Percentiles rank a stretch among this genome's conserved stretches.
Conservation (phyloP, 1,140 invertebrate species). For the Solenopsis invicta region DNA sequence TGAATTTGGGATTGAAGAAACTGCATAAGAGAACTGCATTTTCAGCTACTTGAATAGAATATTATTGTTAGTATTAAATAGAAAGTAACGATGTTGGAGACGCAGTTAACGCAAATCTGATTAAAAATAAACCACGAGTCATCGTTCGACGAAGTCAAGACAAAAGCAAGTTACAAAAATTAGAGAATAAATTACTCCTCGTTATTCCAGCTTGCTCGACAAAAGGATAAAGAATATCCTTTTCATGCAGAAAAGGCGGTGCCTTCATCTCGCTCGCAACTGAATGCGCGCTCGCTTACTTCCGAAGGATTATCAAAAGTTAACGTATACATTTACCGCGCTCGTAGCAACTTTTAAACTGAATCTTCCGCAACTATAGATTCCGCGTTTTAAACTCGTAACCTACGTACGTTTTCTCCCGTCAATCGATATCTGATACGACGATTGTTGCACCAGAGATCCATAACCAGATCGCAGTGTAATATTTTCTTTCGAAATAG, state of each 20-base stretch:
- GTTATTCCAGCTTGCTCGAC: conserved; percentile 70
- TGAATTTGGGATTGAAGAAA: conserved; percentile 37
- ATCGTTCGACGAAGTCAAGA: background rate
- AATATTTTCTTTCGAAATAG: conserved; percentile 49
- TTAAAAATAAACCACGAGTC: background rate
- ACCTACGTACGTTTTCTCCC: background rate
- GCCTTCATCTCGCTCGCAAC: conserved; percentile 8
- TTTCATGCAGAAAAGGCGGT: background rate
- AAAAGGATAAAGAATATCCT: conserved; percentile 18
- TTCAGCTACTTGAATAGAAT: background rate
- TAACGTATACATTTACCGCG: conserved; percentile 58
- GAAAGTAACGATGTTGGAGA: background rate
- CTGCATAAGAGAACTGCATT: conserved; percentile 11
- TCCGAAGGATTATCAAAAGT: conserved; percentile 64
- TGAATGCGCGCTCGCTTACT: conserved; percentile 40
- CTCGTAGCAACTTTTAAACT: conserved; percentile 40
- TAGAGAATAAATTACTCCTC: conserved; percentile 55
- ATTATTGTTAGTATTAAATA: background rate
- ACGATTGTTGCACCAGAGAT: background rate
- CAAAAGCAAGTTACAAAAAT: conserved; percentile 4
- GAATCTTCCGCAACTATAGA: conserved; percentile 13
- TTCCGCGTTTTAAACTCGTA: conserved; percentile 30
- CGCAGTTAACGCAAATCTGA: background rate
- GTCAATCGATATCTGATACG: conserved; percentile 46
- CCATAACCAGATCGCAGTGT: conserved; percentile 23